These are phyloP conservation scores for Dynastes hyllus DNA, from an alignment of 2,888 invertebrate species.

Conservation along the genomic window DNA sequence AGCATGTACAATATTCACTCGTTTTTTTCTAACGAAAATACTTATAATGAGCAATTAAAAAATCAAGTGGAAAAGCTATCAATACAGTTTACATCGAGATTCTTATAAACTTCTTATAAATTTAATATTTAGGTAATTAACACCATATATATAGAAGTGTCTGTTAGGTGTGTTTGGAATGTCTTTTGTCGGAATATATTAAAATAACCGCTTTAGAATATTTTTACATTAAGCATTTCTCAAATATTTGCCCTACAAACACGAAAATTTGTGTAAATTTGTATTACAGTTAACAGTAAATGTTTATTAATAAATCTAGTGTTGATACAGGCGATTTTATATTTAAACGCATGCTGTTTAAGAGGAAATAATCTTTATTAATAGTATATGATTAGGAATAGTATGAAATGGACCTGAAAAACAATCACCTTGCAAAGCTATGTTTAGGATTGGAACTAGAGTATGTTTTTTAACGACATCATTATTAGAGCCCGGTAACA, in stretches of 20 bases:
- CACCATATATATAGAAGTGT: background rate
- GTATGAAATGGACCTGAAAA: background rate
- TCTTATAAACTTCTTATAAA: background rate
- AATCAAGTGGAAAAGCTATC: background rate
- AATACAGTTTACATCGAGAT: background rate
- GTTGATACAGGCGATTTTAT: background rate
- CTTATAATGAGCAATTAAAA: background rate
- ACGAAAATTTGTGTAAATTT: background rate
- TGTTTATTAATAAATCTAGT: background rate
- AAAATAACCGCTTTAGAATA: conserved; percentile 8
- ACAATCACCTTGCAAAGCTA: no score
- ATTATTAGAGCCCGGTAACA: no score
- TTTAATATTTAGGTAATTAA: conserved; percentile 6
- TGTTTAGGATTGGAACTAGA: no score
- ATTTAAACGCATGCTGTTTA: background rate
- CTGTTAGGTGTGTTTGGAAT: conserved; percentile 9
- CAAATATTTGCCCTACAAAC: conserved; percentile 17
- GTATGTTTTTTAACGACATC: no score
- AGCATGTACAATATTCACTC: background rate
- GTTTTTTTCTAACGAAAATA: background rate
- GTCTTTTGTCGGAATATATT: conserved; percentile 3
- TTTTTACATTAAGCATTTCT: background rate
- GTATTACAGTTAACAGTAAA: background rate
- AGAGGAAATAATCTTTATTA: background rate
- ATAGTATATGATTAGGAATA: background rate